Percentiles rank a stretch among this genome's conserved stretches.
Conservation (phyloP, 2,888 invertebrate species). For the Dorcus parallelipipedus region DNA sequence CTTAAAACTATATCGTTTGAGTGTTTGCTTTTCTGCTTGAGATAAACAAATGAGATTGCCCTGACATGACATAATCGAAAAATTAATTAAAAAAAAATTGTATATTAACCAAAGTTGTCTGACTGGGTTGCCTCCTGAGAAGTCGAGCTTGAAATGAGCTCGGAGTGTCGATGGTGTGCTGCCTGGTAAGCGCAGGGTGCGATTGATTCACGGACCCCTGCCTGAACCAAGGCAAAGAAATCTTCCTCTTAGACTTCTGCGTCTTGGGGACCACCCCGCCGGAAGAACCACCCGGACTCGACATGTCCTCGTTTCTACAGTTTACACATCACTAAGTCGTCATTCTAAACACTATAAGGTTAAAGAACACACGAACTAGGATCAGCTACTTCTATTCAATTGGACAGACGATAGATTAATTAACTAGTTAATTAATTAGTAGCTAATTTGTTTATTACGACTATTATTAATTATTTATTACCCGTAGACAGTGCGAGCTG, state of each 20-base stretch:
- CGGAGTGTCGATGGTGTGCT: slow-evolving; percentile 89
- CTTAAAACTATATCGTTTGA: background rate
- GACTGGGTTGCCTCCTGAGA: slow-evolving; percentile 64
- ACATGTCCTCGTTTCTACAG: slow-evolving; percentile 17
- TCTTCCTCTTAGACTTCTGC: slow-evolving; percentile 77
- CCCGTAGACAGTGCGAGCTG: slow-evolving; percentile 8
- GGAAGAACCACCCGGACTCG: slow-evolving; percentile 30
- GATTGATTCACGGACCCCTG: slow-evolving; percentile 73
- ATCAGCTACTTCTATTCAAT: no score
- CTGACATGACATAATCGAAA: background rate
- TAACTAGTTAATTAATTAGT: background rate
- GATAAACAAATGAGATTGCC: no score
- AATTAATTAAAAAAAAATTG: background rate
- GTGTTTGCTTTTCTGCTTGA: no score
- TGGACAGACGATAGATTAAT: no score
- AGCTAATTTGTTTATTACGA: background rate
- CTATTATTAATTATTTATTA: slow-evolving; percentile 8
- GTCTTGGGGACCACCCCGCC: slow-evolving; percentile 47
- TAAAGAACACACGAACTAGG: no score
- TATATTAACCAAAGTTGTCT: slow-evolving; percentile 50
- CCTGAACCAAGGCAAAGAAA: slow-evolving; percentile 86
- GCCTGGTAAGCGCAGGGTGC: slow-evolving; percentile 74
- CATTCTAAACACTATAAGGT: no score
- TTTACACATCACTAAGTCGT: background rate
- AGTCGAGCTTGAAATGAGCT: slow-evolving; percentile 77